Evolutionary conservation across 1,140 invertebrate species (phyloP).

Genomic region (Drosophila parabipectinata): DNA sequence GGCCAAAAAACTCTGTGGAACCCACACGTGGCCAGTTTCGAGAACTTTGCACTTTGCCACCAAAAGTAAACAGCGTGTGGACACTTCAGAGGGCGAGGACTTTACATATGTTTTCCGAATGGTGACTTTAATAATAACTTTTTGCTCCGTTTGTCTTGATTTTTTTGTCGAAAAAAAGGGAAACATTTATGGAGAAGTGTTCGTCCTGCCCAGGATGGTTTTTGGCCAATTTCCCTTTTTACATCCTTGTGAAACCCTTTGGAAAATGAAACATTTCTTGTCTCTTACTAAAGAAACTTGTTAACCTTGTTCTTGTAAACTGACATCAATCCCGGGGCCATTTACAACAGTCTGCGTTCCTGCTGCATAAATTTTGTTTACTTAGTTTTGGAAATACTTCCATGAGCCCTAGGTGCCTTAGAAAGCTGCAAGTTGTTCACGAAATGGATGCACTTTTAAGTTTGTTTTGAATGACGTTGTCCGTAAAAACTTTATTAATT

Average conservation of each 20-base stretch:
- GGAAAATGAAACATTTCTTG: too few relatives aligned
- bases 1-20: conserved; percentile 42
- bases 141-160: conserved; percentile 10
- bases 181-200: not conserved
- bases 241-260: not conserved
- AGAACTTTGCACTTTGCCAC: conserved; percentile 53
- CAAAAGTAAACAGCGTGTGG: conserved; percentile 45
- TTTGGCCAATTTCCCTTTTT: not conserved
- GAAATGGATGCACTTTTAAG: too few relatives aligned
- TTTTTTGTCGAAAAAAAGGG: not conserved
- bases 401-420: not conserved
- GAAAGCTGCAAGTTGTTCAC: too few relatives aligned
- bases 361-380: too few relatives aligned
- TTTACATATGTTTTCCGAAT: conserved; percentile 12
- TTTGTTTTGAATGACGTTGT: not conserved
- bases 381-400: too few relatives aligned
- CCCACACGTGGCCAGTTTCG: conserved; percentile 42
- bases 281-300: too few relatives aligned
- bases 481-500: not conserved
- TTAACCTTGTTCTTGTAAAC: not conserved
- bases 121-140: conserved; percentile 62
- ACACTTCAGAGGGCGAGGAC: conserved; percentile 8
- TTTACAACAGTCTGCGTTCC: too few relatives aligned
- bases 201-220: not conserved
- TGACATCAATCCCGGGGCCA: too few relatives aligned